Evolutionary conservation across 2,113 vertebrate species (phyloP).

Genomic region (Grammomys surdaster): DNA sequence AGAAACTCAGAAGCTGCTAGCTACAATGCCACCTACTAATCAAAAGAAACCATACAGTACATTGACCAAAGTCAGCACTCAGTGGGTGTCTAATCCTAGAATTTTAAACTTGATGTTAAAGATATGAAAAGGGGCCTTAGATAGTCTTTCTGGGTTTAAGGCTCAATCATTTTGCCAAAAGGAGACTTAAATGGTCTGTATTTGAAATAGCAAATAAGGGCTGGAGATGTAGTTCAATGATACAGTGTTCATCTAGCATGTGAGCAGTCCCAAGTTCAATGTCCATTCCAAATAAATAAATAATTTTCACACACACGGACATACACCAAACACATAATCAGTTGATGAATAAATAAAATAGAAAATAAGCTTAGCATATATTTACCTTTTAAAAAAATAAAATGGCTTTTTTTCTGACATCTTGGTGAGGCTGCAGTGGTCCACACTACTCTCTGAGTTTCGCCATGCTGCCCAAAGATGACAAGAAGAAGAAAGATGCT

Average conservation of each 20-base stretch:
- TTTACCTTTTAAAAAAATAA: neutral
- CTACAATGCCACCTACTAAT: neutral
- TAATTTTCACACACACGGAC: neutral
- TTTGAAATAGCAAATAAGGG: constrained; percentile 34
- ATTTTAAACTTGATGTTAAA: constrained; percentile 13
- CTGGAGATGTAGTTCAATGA: neutral
- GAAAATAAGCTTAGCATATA: neutral
- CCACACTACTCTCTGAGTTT: too few species aligned
- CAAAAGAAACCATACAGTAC: constrained; percentile 34
- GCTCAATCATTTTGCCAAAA: constrained; percentile 27
- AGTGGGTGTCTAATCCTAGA: neutral
- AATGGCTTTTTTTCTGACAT: neutral
- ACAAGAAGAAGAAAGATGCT: too few species aligned
- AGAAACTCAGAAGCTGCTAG: constrained; percentile 57
- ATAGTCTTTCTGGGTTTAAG: neutral
- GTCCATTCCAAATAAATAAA: neutral
- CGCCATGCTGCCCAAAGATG: too few species aligned
- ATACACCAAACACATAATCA: neutral
- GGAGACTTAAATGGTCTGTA: neutral
- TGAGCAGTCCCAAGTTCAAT: neutral
- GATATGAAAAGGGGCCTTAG: neutral
- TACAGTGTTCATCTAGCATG: neutral
- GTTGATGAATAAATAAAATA: neutral
- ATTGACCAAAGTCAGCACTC: neutral
- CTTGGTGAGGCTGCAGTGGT: too few species aligned